These are phyloP conservation scores for Chlorops oryzae DNA, from an alignment of 1,140 invertebrate species.

Conservation along the genomic window DNA sequence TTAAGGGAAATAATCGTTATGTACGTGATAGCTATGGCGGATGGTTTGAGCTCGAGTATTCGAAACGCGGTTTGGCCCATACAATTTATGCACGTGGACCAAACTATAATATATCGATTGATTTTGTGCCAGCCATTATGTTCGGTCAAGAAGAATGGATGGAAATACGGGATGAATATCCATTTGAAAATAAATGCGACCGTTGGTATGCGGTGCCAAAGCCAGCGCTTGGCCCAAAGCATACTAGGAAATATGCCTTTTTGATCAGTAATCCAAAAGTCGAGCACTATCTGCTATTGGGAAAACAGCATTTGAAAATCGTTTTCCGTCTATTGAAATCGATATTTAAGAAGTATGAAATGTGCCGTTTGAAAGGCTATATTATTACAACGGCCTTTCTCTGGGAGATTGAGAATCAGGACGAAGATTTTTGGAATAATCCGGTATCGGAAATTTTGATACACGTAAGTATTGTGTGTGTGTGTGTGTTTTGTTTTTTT, in stretches of 20 bases:
- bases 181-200: not conserved
- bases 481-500: not conserved
- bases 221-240: not conserved
- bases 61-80: conserved; percentile 7
- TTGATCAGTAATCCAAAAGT: conserved; percentile 8
- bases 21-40: not conserved
- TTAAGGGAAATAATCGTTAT: not conserved
- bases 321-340: conserved; percentile 22
- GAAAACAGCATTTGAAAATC: conserved; percentile 3
- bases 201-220: conserved; percentile 20
- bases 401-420: conserved; percentile 1
- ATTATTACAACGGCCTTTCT: conserved; percentile 22
- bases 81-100: conserved; percentile 18
- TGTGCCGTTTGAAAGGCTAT: conserved; percentile 20
- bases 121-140: conserved; percentile 29
- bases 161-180: not conserved
- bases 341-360: conserved; percentile 14
- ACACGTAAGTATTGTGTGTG: conserved; percentile 12
- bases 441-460: conserved; percentile 7
- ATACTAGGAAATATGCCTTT: conserved; percentile 16
- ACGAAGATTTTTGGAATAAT: not conserved
- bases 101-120: conserved; percentile 14
- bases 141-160: conserved; percentile 10
- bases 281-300: conserved; percentile 12
- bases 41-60: conserved; percentile 14